These are phyloP conservation scores for Aurelia coerulea DNA, from an alignment of 30 jellyfish, hydroid and myxozoan genomes.

Conservation along the genomic window DNA sequence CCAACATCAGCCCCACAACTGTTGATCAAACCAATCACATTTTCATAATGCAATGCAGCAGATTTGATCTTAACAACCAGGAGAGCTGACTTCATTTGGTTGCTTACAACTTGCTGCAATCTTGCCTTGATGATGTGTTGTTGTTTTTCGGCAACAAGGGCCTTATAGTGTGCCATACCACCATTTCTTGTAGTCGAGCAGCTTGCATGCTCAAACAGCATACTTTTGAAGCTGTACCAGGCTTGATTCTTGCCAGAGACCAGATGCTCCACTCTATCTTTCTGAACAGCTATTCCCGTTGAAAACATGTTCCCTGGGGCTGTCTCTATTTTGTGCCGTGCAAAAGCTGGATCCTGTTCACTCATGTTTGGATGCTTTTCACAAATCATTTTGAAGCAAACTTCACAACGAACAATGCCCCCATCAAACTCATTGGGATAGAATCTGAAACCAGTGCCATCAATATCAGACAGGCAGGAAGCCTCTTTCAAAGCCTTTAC, in stretches of 20 bases:
- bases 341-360: conserved; percentile 33
- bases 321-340: conserved; percentile 36
- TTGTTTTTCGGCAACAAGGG: conserved; percentile 53
- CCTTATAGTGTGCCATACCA: conserved; percentile 48
- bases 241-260: conserved; percentile 53
- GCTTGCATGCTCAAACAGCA: conserved; percentile 60
- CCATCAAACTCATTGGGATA: conserved; percentile 60
- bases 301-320: conserved; percentile 36
- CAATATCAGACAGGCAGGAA: conserved; percentile 50
- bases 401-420: conserved; percentile 44
- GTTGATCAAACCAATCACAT: conserved; percentile 32
- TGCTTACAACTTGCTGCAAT: conserved; percentile 41
- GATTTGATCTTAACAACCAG: conserved; percentile 32
- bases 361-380: conserved; percentile 38
- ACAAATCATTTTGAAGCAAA: conserved; percentile 55
- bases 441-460: conserved; percentile 47
- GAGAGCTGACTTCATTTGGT: conserved; percentile 56
- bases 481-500: conserved; percentile 36
- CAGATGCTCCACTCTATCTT: conserved; percentile 38
- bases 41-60: conserved; percentile 59
- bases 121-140: conserved; percentile 31
- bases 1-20: conserved; percentile 61
- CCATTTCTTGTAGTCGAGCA: conserved; percentile 37
- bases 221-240: conserved; percentile 41
- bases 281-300: conserved; percentile 34